Conservation (phyloP, 2,888 invertebrate genomes). For the Cosmia pyralina region DNA sequence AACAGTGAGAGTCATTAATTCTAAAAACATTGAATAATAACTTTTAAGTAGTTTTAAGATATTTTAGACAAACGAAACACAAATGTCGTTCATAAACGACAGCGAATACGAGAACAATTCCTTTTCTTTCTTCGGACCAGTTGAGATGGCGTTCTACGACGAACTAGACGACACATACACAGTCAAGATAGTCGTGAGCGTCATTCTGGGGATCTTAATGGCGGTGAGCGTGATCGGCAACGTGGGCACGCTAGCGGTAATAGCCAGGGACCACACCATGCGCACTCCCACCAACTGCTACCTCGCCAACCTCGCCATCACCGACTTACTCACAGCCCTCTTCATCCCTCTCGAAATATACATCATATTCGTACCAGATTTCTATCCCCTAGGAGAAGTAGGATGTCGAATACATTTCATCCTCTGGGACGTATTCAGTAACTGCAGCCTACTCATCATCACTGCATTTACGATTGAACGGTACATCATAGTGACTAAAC, state of each 20-base stretch:
- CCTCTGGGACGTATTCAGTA: constrained; percentile 94
- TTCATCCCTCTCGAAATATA: constrained; percentile 95
- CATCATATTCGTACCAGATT: constrained; percentile 93
- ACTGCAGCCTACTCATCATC: constrained; percentile 95
- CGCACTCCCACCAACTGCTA: constrained; percentile 96
- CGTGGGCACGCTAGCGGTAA: constrained; percentile 94
- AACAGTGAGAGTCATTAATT: constrained; percentile 12
- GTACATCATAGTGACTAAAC: constrained; percentile 95
- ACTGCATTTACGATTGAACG: constrained; percentile 96
- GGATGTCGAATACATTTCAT: constrained; percentile 94
- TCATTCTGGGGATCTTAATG: constrained; percentile 91
- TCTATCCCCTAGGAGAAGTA: constrained; percentile 93
- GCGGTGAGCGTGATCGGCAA: constrained; percentile 93
- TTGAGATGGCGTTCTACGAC: constrained; percentile 79
- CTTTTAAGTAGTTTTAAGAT: not conserved
- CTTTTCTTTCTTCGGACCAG: constrained; percentile 79
- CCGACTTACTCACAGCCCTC: constrained; percentile 93
- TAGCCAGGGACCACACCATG: constrained; percentile 93
- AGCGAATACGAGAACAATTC: constrained; percentile 77
- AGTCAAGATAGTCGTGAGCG: constrained; percentile 87
- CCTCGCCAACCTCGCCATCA: constrained; percentile 94
- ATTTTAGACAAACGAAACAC: constrained; percentile 1
- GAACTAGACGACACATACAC: constrained; percentile 75
- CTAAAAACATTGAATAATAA: not conserved
- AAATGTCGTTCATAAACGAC: constrained; percentile 62